phyloP scores from a whole-genome alignment of 2,797 vertebrate species.

The Balearica regulorum region DNA sequence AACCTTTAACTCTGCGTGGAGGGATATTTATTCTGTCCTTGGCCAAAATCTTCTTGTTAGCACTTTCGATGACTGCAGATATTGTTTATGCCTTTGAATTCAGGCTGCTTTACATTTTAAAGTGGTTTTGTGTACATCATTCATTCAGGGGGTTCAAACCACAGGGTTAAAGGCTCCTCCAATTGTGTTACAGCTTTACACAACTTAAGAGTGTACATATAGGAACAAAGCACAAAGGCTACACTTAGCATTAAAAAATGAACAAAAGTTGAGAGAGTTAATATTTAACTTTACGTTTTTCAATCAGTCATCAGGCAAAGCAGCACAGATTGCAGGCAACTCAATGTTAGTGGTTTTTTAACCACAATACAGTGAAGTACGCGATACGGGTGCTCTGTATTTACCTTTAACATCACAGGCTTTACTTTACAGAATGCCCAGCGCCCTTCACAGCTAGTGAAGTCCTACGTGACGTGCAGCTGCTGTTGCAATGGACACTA shows the following conservation, averaged over 20 bases:
- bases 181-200: conserved; percentile 18
- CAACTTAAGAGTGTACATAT: not conserved
- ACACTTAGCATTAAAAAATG: not conserved
- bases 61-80: conserved; percentile 4
- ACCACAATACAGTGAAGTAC: not conserved
- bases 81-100: not conserved
- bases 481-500: not conserved
- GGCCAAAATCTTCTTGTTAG: not conserved
- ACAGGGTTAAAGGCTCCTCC: conserved; percentile 17
- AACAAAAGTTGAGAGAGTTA: not conserved
- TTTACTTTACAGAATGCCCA: not conserved
- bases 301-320: not conserved
- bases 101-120: conserved; percentile 17
- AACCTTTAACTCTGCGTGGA: not conserved
- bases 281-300: not conserved
- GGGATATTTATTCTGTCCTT: not conserved
- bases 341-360: not conserved
- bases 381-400: not conserved
- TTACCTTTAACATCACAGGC: not conserved
- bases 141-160: not conserved
- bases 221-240: not conserved
- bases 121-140: not conserved
- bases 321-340: not conserved
- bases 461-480: not conserved
- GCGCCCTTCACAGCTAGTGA: not conserved